phyloP scores from a whole-genome alignment of 2,888 invertebrate species.

The Tetragonisca angustula region DNA sequence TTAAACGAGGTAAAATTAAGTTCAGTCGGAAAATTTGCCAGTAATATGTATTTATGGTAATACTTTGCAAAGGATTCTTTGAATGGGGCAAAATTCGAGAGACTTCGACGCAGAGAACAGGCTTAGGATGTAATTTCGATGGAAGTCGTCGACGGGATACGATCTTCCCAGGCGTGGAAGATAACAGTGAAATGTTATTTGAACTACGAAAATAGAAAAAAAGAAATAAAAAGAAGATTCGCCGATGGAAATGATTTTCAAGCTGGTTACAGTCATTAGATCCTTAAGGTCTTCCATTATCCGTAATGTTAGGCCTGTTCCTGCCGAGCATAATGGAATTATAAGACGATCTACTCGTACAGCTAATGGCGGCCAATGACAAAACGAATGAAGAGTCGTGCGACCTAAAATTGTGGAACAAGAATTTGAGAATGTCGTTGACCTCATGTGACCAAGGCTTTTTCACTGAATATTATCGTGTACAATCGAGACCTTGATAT shows the following conservation, averaged over 20 bases:
- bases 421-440: background rate
- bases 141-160: background rate
- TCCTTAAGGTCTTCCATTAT: slow-evolving; percentile 24
- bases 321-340: slow-evolving; percentile 25
- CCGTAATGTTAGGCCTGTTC: slow-evolving; percentile 14
- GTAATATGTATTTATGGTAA: too few species aligned
- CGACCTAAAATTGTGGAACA: background rate
- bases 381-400: background rate
- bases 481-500: too few species aligned
- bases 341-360: slow-evolving; percentile 13
- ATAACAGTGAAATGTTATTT: slow-evolving; percentile 16
- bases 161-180: background rate
- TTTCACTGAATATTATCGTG: background rate
- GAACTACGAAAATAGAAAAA: background rate
- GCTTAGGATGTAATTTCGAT: background rate
- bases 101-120: background rate
- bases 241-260: slow-evolving; percentile 25
- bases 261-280: slow-evolving; percentile 24
- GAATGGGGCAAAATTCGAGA: background rate
- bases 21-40: too few species aligned
- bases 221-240: background rate
- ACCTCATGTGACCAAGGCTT: background rate
- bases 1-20: too few species aligned
- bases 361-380: slow-evolving; percentile 12
- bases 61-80: background rate